phyloP scores from a whole-genome alignment of 2,888 invertebrate species.

The Seira musarum region DNA sequence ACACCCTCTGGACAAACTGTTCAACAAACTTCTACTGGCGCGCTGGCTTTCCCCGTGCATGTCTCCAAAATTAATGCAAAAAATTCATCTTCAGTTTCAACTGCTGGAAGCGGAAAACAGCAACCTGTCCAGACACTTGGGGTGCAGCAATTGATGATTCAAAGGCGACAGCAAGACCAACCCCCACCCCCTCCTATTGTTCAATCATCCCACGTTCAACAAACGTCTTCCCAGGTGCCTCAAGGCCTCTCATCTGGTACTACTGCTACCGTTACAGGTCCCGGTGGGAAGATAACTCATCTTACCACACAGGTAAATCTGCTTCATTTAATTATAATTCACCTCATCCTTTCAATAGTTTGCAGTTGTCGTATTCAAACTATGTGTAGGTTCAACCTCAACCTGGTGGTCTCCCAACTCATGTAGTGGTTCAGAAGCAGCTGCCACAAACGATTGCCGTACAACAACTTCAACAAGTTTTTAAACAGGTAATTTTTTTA shows the following conservation, averaged over 20 bases:
- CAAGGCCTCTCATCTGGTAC: conserved; percentile 42
- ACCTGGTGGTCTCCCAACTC: conserved; percentile 74
- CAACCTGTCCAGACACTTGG: conserved; percentile 23
- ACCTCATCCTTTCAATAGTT: too few relatives aligned
- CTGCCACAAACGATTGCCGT: conserved; percentile 80
- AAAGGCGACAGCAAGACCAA: conserved; percentile 38
- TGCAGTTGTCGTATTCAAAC: background rate
- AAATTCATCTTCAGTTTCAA: conserved; percentile 3
- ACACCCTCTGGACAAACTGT: conserved; percentile 45
- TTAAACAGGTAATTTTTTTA: conserved; percentile 75
- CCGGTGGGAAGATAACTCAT: conserved; percentile 40
- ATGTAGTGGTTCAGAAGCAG: conserved; percentile 81
- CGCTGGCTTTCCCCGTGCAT: conserved; percentile 61
- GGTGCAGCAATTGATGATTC: conserved; percentile 44
- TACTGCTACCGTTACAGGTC: conserved; percentile 23
- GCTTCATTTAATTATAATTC: background rate
- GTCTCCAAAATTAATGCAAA: conserved; percentile 55
- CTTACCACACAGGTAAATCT: conserved; percentile 26
- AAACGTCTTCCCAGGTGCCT: conserved; percentile 35
- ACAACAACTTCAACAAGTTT: conserved; percentile 83
- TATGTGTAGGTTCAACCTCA: conserved; percentile 28
- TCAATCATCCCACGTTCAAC: conserved; percentile 27
- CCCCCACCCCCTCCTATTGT: conserved; percentile 27
- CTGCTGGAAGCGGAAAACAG: conserved; percentile 45
- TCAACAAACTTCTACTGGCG: conserved; percentile 35